Percentiles rank a stretch among this genome's conserved stretches.
Conservation (phyloP, 2,797 vertebrate genomes). For the Ctenopoma multispine region DNA sequence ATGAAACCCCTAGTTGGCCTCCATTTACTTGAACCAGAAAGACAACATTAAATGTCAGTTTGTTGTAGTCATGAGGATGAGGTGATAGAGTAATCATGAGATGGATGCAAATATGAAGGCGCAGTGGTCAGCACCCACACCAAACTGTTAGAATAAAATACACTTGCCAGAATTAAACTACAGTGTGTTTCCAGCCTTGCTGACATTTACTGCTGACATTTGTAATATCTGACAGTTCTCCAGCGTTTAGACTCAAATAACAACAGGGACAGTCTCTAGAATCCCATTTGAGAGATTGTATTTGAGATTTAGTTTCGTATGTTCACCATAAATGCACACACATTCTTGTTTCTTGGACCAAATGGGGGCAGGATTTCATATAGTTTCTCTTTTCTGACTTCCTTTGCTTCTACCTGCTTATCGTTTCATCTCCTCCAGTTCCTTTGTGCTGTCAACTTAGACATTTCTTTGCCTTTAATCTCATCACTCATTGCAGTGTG, state of each 20-base stretch:
- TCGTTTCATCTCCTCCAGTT: slow-evolving; percentile 31
- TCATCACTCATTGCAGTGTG: not conserved
- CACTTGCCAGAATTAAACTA: slow-evolving; percentile 24
- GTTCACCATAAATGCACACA: slow-evolving; percentile 2
- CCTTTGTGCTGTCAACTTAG: slow-evolving; percentile 18
- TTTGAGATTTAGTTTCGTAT: slow-evolving; percentile 22
- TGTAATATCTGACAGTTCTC: slow-evolving; percentile 57
- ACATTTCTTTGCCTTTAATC: slow-evolving; percentile 25
- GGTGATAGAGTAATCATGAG: slow-evolving; percentile 34
- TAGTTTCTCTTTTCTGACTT: slow-evolving; percentile 7
- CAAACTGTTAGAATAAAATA: slow-evolving; percentile 23
- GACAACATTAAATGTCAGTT: slow-evolving; percentile 59
- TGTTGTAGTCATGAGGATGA: slow-evolving; percentile 32
- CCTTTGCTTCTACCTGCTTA: slow-evolving; percentile 8
- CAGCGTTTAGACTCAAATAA: slow-evolving; percentile 38
- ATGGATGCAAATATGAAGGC: slow-evolving; percentile 22
- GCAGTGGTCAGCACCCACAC: not conserved
- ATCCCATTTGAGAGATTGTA: slow-evolving; percentile 39
- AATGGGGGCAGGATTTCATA: slow-evolving; percentile 27
- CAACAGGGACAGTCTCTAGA: slow-evolving; percentile 6
- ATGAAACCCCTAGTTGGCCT: slow-evolving; percentile 1
- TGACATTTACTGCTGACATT: slow-evolving; percentile 73
- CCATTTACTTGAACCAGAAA: slow-evolving; percentile 34
- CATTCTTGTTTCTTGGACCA: slow-evolving; percentile 18
- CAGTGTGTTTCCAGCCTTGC: slow-evolving; percentile 33